Evolutionary conservation across 2,888 invertebrate species (phyloP).

Genomic region (Cerastoderma edule): DNA sequence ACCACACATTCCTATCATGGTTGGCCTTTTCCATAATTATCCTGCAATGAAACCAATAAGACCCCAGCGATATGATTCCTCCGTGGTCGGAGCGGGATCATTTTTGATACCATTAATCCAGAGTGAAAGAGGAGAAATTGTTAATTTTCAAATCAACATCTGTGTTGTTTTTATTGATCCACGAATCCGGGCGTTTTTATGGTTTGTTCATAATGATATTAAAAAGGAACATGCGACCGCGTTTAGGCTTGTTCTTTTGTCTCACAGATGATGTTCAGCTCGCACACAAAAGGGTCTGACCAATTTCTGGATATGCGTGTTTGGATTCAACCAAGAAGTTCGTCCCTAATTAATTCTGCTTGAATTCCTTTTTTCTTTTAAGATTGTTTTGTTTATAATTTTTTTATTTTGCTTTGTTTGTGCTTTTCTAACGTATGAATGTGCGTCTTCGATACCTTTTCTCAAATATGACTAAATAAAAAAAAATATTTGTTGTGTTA

Average conservation of each 20-base stretch:
- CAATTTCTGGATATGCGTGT: too few relatives aligned
- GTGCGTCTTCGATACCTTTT: too few relatives aligned
- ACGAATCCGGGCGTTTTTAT: conserved; percentile 23
- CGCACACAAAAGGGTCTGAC: too few relatives aligned
- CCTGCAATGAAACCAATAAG: conserved; percentile 40
- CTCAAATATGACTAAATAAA: too few relatives aligned
- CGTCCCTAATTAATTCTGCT: too few relatives aligned
- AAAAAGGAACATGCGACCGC: conserved; percentile 19
- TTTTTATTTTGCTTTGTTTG: too few relatives aligned
- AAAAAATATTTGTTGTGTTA: too few relatives aligned
- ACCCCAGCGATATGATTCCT: conserved; percentile 38
- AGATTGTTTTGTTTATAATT: too few relatives aligned
- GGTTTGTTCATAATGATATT: conserved; percentile 17
- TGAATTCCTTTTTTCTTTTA: too few relatives aligned
- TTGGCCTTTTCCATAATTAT: conserved; percentile 21
- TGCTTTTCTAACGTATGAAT: too few relatives aligned
- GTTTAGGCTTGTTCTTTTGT: conserved; percentile 21
- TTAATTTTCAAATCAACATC: conserved; percentile 55
- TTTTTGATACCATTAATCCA: conserved; percentile 59
- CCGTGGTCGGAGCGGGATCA: conserved; percentile 45
- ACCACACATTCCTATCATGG: background rate
- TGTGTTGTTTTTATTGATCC: conserved; percentile 51
- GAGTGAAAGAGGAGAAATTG: conserved; percentile 52
- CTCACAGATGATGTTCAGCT: too few relatives aligned
- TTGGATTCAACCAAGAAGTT: too few relatives aligned